Percentiles rank a stretch among this genome's conserved stretches.
These are phyloP conservation scores for Cheirogaleus medius DNA, from an alignment of 2,113 vertebrate species.

Conservation along the genomic window DNA sequence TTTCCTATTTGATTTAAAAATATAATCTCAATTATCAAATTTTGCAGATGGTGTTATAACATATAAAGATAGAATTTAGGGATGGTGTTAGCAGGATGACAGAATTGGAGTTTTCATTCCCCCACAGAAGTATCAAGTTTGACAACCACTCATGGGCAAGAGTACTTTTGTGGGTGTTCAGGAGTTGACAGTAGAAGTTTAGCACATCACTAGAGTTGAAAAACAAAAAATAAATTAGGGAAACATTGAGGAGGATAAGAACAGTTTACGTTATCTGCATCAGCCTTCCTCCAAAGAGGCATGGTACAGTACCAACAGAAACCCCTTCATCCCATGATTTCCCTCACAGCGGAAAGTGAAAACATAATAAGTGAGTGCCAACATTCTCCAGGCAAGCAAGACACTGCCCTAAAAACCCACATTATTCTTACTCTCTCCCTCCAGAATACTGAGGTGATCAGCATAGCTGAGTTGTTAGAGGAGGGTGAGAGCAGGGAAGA, in stretches of 20 bases:
- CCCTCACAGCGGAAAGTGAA: neutral
- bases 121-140: neutral
- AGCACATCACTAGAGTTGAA: neutral
- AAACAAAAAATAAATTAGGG: neutral
- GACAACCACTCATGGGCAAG: neutral
- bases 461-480: neutral
- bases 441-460: neutral
- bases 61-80: neutral
- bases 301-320: neutral
- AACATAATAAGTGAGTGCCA: neutral
- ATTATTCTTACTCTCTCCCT: neutral
- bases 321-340: neutral
- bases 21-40: neutral
- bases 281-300: neutral
- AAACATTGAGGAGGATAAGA: neutral
- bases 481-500: neutral
- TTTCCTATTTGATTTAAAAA: neutral
- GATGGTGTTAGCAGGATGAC: neutral
- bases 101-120: neutral
- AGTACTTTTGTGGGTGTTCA: neutral
- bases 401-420: neutral
- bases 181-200: neutral
- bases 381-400: neutral
- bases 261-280: neutral
- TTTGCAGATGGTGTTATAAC: neutral